Evolutionary conservation across 2,113 vertebrate species (phyloP).

Genomic region (Calidris pugnax): DNA sequence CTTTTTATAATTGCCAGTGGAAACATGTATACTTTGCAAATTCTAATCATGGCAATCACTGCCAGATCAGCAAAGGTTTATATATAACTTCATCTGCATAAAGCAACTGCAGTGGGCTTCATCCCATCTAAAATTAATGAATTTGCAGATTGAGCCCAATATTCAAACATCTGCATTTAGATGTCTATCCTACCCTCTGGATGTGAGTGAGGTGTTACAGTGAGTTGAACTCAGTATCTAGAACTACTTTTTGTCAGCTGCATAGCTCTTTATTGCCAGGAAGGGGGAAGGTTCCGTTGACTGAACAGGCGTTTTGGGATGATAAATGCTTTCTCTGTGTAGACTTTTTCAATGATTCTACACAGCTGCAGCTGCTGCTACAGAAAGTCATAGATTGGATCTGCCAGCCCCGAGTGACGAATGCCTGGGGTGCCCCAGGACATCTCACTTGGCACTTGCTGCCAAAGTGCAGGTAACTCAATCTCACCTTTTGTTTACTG

Average conservation of each 20-base stretch:
- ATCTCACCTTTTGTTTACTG: neutral
- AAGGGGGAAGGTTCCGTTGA: neutral
- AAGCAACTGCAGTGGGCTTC: neutral
- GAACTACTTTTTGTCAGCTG: neutral
- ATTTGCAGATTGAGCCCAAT: neutral
- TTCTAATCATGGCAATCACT: conserved; percentile 14
- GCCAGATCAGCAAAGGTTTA: conserved; percentile 45
- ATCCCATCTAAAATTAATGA: neutral
- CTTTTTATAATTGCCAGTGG: conserved; percentile 20
- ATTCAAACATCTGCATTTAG: neutral
- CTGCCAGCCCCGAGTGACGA: fast-evolving
- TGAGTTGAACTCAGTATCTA: neutral
- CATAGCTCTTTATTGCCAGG: neutral
- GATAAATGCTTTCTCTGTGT: neutral
- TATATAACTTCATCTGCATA: conserved; percentile 33
- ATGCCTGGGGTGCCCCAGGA: neutral
- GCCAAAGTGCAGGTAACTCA: neutral
- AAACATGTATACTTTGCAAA: conserved; percentile 9
- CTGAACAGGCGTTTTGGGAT: neutral
- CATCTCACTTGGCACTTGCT: neutral
- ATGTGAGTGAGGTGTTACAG: neutral
- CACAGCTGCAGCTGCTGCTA: neutral
- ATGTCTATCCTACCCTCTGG: neutral
- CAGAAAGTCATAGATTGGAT: neutral
- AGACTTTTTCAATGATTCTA: neutral